Evolutionary conservation across 2,888 invertebrate genomes (phyloP), one percentile per base, ranked within the genome.

Genomic region (Ganaspis brasiliensis): DNA sequence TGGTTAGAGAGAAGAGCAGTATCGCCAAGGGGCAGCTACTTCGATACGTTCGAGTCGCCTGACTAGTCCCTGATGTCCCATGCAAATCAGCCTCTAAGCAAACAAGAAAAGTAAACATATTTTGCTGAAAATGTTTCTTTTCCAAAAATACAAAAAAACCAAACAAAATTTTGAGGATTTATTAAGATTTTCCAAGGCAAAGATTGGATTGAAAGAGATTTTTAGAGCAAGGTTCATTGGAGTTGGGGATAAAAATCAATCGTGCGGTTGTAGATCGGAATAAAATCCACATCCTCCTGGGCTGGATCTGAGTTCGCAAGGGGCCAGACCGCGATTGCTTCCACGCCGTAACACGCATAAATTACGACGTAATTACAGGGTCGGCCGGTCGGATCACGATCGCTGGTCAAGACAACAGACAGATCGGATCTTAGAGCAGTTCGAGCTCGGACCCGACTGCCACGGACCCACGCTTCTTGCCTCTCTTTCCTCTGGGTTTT

Each of bases 291-390:
- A 82, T 83, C 80, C 80, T 79, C 81, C 82, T 72, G 79, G 73
- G 21, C 45, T 26, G 75, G 75, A 77, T 73, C 75, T 80, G 72
- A 67, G 70, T 73, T 67, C 40, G 74, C 70, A 67, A 37, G 72
- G n/a, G 72, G 21, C 74, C 52, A 79, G 81, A 78, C 80, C 82
- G 78, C 77, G 81, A 84, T 83, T 83, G 80, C 84, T 85, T 79
- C 83, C 85, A 83, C 86, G 87, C 88, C 87, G 88, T 89, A 89
- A 88, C 88, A 88, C 89, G 89, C 90, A 90, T 90, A 90, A 90
- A 90, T 89, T 89, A 90, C 89, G 88, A 89, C 87, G 89, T 90
- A 90, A 90, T 90, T 90, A 89, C 88, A 89, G 89, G 88, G 86
- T 84, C 82, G 87, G 67, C n/a, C 67, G 67, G 67, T 45, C 82